Base-by-base conservation (phyloP, 2,888 invertebrate species). In the Gonocerus acuteangulatus region DNA sequence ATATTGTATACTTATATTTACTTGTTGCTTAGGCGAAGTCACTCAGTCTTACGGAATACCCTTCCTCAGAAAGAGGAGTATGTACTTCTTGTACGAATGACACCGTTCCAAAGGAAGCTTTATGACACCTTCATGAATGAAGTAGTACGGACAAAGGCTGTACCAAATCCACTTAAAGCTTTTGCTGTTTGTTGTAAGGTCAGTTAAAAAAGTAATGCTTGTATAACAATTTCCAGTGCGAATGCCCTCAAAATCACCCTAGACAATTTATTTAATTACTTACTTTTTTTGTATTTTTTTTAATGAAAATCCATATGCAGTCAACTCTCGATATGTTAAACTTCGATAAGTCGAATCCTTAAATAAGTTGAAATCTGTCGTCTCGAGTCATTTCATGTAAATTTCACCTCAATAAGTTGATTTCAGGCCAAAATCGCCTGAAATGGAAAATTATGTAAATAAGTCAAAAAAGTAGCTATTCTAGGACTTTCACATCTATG, bases 171-270 rank as follows among this genome's bases (percentile, higher is more conserved):
- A 0, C 78, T 99, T 61, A 95, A 95, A 75, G 95, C 97, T 1
- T 97, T 97, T 75, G 94, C 97, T 18, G 95, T 97, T 61, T 97
- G 97, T 73, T 96, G 95, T 73, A 99, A 97, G 81, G 86, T 86
- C 73, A 69, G 73, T 67, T 18, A 18, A 19, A 45, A 23, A 11
- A n/a, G n/a, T n/a, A n/a, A n/a, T n/a, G n/a, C n/a, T n/a, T n/a
- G n/a, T n/a, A n/a, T n/a, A n/a, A n/a, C n/a, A n/a, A n/a, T n/a
- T n/a, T n/a, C n/a, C n/a, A n/a, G n/a, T n/a, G n/a, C n/a, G n/a
- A n/a, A n/a, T n/a, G n/a, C n/a, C n/a, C n/a, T n/a, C n/a, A n/a
- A n/a, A 39, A 44, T 34, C 21, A 16, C 2, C 15, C 15, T 27
- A 1, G 19, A 21, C 1, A 21, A 2, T 21, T 22, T 48, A 21